These are phyloP conservation scores for Dicrurus megarhynchus DNA, from an alignment of 2,113 vertebrate genomes.

Conservation along the genomic window DNA sequence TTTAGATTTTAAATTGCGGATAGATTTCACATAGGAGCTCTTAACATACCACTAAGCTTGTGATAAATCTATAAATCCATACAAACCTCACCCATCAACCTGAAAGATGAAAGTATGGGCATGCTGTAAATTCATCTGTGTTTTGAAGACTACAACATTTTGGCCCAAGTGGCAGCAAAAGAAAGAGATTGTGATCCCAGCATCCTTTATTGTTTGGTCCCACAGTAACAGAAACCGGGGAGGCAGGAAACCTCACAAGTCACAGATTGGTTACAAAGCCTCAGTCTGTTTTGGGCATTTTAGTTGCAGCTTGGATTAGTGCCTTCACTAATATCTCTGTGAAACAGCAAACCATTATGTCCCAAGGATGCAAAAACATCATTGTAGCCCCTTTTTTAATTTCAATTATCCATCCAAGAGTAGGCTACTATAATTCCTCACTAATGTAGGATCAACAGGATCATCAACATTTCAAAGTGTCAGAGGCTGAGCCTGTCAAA, in stretches of 20 bases:
- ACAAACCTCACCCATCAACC: neutral
- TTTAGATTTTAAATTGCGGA: neutral
- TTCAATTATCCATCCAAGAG: neutral
- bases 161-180: neutral
- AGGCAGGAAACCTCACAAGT: neutral
- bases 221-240: neutral
- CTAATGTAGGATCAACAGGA: neutral
- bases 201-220: neutral
- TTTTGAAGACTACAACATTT: neutral
- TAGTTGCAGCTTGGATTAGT: neutral
- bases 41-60: neutral
- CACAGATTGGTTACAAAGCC: neutral
- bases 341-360: neutral
- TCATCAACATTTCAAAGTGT: neutral
- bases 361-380: neutral
- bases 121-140: neutral
- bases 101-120: neutral
- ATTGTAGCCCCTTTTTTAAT: neutral
- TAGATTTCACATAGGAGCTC: neutral
- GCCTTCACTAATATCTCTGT: neutral
- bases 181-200: neutral
- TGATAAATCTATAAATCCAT: neutral
- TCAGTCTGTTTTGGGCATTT: neutral
- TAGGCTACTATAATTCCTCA: neutral
- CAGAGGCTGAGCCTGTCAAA: neutral